Evolutionary conservation across 1,140 invertebrate species (phyloP), one percentile per base, ranked within the genome.

Genomic region (Carcinoscorpius rotundicauda): DNA sequence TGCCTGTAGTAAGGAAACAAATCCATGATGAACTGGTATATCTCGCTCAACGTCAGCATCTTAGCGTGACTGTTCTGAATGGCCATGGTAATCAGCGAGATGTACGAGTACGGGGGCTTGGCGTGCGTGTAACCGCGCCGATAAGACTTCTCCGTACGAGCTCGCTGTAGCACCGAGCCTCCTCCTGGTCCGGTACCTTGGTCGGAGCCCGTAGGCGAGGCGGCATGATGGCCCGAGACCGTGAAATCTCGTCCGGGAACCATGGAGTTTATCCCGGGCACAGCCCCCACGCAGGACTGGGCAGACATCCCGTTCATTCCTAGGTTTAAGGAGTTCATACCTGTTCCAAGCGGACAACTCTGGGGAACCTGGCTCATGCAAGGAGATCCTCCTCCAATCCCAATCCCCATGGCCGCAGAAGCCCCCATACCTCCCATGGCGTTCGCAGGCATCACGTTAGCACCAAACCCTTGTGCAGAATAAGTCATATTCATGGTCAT

Each of bases 11-110:
- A 99, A 2, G 97, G 93, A 75, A 97, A 99, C 71, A 97, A 80
- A 76, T 98, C 94, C 96, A 98, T 99, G 75, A 99, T 99, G 79
- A 98, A 99, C 78, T 98, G 94, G 77, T 99, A 99, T 73, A 99
- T 99, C 79, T 99, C 97, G 59, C 89, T 93, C 3, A 99, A 82
- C 0, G 97, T 99, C 67, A 98, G 85, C 94, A 98, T 98, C 76
- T 95, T 93, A 65, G 86, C 85, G 0, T 89, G 90, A 64, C 91
- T 90, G 76, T 97, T 94, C 79, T 98, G 95, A 66, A 98, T 99
- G 65, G 97, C 95, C 95, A 99, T 98, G 3, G 96, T 98, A 74
- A 99, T 99, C 55, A 99, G 84, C 49, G 91, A 96, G 73, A 99
- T 99, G 82, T 99, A 99, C 3, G 93, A 97, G 74, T 99, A 99